A percentile compares a stretch with the other conserved stretches of the same genome.
Evolutionary conservation across 1,140 invertebrate species (phyloP).

Genomic region (Druon quercuslanigerum): DNA sequence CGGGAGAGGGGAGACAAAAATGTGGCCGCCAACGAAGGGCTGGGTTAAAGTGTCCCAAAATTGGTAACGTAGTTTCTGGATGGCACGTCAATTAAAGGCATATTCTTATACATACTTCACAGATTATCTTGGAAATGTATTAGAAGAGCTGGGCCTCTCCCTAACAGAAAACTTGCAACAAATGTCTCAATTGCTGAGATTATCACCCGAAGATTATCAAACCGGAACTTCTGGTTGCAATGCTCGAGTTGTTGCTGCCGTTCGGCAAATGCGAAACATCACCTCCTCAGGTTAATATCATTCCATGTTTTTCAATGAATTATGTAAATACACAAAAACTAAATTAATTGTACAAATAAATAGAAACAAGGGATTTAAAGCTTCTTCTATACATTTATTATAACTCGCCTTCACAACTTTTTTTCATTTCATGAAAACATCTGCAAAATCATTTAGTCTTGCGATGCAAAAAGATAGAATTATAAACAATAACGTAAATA

Average conservation of each 20-base stretch:
- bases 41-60: not conserved
- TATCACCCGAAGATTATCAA: conserved; percentile 82
- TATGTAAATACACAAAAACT: conserved; percentile 5
- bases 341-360: not conserved
- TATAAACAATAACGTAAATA: too few species aligned
- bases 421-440: too few species aligned
- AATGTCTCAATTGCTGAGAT: conserved; percentile 81
- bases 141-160: conserved; percentile 88
- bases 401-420: too few species aligned
- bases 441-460: too few species aligned
- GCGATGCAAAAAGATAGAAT: too few species aligned
- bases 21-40: too few species aligned
- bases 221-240: conserved; percentile 80
- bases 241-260: conserved; percentile 83
- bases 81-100: not conserved
- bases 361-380: too few species aligned
- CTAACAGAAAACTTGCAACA: conserved; percentile 84
- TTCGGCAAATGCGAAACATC: conserved; percentile 85
- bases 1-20: too few species aligned
- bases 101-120: conserved; percentile 48
- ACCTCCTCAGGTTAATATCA: conserved; percentile 65
- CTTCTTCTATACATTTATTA: not conserved
- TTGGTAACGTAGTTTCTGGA: not conserved
- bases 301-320: conserved; percentile 8
- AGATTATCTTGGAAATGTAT: conserved; percentile 90